phyloP scores from a whole-genome alignment of 2,888 invertebrate species.

The Theodoxus fluviatilis region DNA sequence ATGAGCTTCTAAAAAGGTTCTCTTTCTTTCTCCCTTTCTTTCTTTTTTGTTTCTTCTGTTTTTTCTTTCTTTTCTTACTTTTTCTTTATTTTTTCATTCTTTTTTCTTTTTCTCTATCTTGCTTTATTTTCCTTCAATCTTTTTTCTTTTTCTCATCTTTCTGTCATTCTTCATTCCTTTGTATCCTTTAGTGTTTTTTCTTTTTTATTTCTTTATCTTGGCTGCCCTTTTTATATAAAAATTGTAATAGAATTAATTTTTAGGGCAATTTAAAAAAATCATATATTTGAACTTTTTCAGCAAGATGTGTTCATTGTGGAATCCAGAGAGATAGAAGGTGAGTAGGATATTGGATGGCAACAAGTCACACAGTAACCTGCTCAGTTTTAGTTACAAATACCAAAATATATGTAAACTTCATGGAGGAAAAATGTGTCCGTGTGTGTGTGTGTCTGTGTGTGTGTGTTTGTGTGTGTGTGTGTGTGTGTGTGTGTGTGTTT shows the following conservation, averaged over 20 bases:
- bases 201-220: too few relatives aligned
- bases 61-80: neutral
- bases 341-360: neutral
- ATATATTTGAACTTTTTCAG: slow-evolving; percentile 42
- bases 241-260: too few relatives aligned
- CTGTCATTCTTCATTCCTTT: too few relatives aligned
- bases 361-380: neutral
- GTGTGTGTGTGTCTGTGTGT: slow-evolving; percentile 12
- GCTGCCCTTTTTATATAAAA: too few relatives aligned
- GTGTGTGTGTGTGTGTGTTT: neutral
- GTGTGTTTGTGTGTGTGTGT: slow-evolving; percentile 11
- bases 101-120: too few relatives aligned
- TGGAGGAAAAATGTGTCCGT: neutral
- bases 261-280: neutral
- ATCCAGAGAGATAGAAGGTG: slow-evolving; percentile 53
- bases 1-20: too few relatives aligned
- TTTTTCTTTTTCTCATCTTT: too few relatives aligned
- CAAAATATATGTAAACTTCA: neutral
- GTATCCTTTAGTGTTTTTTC: too few relatives aligned
- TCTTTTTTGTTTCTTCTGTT: too few relatives aligned
- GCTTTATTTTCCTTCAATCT: too few relatives aligned
- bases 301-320: slow-evolving; percentile 55
- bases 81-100: slow-evolving; percentile 15
- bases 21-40: too few relatives aligned
- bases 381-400: neutral